phyloP scores from a whole-genome alignment of 2,113 vertebrate species.

The Numenius arquata region DNA sequence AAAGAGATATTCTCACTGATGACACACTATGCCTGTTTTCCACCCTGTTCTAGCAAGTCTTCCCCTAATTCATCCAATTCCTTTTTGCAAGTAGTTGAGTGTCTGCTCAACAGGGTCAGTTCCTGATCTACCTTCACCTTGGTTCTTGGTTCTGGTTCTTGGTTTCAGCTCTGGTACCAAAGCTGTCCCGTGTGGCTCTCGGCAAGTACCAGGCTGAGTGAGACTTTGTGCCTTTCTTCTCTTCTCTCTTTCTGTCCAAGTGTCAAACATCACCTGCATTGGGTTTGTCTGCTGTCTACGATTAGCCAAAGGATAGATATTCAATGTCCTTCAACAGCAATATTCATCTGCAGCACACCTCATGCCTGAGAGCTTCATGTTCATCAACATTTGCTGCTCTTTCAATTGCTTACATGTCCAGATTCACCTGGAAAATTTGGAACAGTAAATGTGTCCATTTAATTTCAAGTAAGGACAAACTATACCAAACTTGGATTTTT shows the following conservation, averaged over 20 bases:
- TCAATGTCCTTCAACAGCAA: not conserved
- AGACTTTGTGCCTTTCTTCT: not conserved
- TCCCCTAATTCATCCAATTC: not conserved
- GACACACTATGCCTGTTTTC: not conserved
- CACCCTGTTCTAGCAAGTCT: not conserved
- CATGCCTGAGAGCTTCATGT: not conserved
- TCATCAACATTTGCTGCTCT: not conserved
- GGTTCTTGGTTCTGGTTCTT: not conserved
- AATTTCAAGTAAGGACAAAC: not conserved
- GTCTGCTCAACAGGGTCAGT: not conserved
- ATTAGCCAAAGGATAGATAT: not conserved
- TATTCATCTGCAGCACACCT: not conserved
- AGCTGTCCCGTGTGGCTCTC: not conserved
- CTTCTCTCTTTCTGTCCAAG: not conserved
- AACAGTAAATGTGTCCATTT: not conserved
- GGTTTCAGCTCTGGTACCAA: not conserved
- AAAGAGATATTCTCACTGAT: not conserved
- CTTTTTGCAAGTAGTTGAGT: not conserved
- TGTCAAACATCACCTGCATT: not conserved
- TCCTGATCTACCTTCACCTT: not conserved
- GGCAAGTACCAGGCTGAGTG: not conserved
- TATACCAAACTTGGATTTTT: not conserved
- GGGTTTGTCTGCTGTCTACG: not conserved
- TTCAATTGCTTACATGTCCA: not conserved
- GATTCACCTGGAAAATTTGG: not conserved